Base-by-base conservation (phyloP, 1,140 invertebrate species). In the Nixonia krombeini region DNA sequence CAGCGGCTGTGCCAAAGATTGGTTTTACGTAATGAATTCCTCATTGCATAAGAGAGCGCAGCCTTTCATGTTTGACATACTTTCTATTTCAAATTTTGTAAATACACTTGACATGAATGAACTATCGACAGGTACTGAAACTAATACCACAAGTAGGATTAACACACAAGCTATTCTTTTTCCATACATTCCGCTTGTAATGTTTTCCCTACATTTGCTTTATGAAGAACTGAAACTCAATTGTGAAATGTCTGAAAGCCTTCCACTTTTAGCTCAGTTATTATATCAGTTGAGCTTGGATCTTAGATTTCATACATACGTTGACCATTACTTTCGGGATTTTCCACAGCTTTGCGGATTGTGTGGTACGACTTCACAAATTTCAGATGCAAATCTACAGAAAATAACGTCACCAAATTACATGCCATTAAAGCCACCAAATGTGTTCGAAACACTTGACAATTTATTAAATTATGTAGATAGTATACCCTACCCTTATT, bases 181-280 rank as follows among this genome's bases (percentile, higher is more conserved):
- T 75, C 87, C 88, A 0, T 89, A 93, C 72, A 88, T 94, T 6
- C 87, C 92, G 9, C 81, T 91, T 18, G 87, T 96, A 17, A 86
- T 96, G 31, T 95, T 91, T 80, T 88, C 92, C 0, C 85, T 98
- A 25, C 96, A 98, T 86, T 84, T 97, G 7, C 84, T 96, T 0
- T 97, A 97, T 80, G 96, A 97, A 87, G 95, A 97, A 75, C 86
- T 96, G 0, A 97, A 97, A 81, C 78, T 97, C 25, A 92, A 94
- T 74, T 86, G 88, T 0, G 83, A 93, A 1, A 86, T 92, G 57
- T 88, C 87, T 13, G 88, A 91, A 49, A 89, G 91, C 62, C 81
- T 94, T 42, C 86, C 88, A 35, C 85, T 90, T 0, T 73, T 98
- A 13, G 93, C 90, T 0, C 84, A 88, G 37, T 88, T 96, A 29